Evolutionary conservation across 2,888 invertebrate genomes (phyloP).

Genomic region (Eupithecia inturbata): DNA sequence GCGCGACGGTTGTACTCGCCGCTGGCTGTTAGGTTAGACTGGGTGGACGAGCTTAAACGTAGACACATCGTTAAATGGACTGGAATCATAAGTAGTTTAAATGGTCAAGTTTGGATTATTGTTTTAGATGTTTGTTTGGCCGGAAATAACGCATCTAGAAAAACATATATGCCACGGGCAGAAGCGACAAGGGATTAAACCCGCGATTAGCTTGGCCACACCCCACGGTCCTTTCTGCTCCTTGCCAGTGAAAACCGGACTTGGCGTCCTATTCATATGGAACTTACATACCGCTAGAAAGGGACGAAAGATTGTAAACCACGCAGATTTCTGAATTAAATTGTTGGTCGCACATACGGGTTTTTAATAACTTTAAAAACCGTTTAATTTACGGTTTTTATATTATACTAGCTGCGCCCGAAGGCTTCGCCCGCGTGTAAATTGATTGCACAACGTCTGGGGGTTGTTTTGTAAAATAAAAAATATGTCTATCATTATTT

Average conservation of each 20-base stretch:
- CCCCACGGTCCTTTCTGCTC: slow-evolving; percentile 37
- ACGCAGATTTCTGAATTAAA: slow-evolving; percentile 21
- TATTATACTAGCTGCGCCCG: no score
- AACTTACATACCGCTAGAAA: slow-evolving; percentile 39
- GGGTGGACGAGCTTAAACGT: neutral
- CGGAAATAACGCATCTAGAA: neutral
- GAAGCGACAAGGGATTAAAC: neutral
- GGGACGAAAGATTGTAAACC: slow-evolving; percentile 28
- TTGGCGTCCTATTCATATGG: slow-evolving; percentile 41
- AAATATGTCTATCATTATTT: no score
- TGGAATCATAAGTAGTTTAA: neutral
- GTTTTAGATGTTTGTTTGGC: neutral
- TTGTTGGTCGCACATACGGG: neutral
- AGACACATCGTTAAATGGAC: neutral
- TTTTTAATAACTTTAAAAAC: neutral
- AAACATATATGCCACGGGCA: neutral
- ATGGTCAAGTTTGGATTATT: neutral
- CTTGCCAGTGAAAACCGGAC: slow-evolving; percentile 49
- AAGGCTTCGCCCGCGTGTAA: no score
- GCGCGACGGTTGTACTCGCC: neutral
- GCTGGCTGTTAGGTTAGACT: neutral
- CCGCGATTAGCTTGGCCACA: slow-evolving; percentile 16
- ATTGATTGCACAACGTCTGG: no score
- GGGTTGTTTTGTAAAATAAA: no score
- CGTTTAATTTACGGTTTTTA: no score